These are phyloP conservation scores for Diglossa cyanea DNA, from an alignment of 2,797 vertebrate species.

Conservation along the genomic window DNA sequence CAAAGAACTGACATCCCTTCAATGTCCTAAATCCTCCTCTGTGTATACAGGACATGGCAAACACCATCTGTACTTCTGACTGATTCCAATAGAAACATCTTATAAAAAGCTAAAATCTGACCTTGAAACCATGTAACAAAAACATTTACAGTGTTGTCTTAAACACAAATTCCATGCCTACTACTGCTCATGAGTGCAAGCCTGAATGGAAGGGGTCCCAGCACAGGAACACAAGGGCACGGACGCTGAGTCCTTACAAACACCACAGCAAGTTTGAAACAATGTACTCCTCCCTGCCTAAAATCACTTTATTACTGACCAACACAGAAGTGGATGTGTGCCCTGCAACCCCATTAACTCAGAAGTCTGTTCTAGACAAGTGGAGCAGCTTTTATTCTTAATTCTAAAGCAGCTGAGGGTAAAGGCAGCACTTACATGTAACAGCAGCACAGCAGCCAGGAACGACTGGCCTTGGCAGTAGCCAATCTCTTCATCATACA, in stretches of 20 bases:
- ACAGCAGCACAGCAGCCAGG: slow-evolving; percentile 93
- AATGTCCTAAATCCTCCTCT: neutral
- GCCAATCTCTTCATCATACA: slow-evolving; percentile 98
- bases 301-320: neutral
- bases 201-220: neutral
- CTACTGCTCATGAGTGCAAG: neutral
- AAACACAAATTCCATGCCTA: neutral
- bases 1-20: neutral
- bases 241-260: fast-evolving
- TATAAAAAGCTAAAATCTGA: neutral
- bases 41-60: neutral
- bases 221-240: neutral
- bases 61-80: neutral
- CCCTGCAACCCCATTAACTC: neutral
- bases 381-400: neutral
- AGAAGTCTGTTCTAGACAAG: neutral
- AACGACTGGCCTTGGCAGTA: slow-evolving; percentile 99
- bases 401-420: neutral
- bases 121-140: neutral
- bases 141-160: neutral
- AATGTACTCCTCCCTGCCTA: neutral
- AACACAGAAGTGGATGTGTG: fast-evolving
- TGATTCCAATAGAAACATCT: neutral
- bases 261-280: neutral
- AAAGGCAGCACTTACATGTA: slow-evolving; percentile 86